Conservation (phyloP, 2,113 vertebrate genomes). For the Dasypus novemcinctus region DNA sequence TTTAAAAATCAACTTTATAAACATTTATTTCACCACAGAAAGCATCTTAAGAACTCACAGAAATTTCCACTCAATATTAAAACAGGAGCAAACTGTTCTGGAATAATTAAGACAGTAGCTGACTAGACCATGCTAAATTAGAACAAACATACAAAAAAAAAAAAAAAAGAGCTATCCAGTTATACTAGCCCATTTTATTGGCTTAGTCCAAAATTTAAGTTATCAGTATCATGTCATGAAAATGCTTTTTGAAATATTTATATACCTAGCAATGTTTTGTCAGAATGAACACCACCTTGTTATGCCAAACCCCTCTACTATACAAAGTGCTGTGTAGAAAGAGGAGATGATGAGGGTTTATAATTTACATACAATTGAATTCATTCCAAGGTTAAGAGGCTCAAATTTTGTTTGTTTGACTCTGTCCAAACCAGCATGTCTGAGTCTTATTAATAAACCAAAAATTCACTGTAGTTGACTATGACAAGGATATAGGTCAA, state of each 20-base stretch:
- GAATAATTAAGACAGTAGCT: constrained; percentile 48
- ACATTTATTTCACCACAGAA: neutral
- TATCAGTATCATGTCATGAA: neutral
- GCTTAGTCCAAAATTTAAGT: neutral
- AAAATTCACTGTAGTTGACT: neutral
- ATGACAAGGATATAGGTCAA: neutral
- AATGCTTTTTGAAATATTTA: constrained; percentile 56
- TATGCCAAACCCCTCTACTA: neutral
- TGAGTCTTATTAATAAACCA: neutral
- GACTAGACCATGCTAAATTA: neutral
- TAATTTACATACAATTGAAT: constrained; percentile 39
- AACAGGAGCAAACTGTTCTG: constrained; percentile 17
- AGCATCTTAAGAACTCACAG: neutral
- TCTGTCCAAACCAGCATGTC: neutral
- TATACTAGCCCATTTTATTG: neutral
- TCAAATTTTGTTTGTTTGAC: neutral
- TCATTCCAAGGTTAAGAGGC: constrained; percentile 31
- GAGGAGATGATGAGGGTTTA: neutral
- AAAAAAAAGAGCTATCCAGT: neutral
- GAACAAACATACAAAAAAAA: constrained; percentile 35
- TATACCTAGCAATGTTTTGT: neutral
- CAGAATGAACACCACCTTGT: neutral
- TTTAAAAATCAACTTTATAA: neutral
- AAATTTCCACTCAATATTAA: constrained; percentile 45
- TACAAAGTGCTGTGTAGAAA: neutral